Conservation (phyloP, 2,113 vertebrate species). For the Stomatorhinus ivindoensis region DNA sequence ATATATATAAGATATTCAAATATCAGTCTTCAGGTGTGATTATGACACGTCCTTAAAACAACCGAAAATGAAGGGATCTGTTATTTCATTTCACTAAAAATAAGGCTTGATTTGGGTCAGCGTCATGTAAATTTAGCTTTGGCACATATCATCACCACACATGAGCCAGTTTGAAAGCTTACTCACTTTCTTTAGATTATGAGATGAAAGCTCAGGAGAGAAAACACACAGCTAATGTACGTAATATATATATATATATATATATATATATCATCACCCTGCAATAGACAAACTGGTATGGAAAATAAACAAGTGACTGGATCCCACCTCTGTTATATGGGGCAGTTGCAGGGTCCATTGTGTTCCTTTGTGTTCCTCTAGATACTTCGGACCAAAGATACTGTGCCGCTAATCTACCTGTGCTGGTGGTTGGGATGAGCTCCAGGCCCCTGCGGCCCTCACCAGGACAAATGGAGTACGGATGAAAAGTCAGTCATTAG, state of each 20-base stretch:
- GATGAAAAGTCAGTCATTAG: not conserved
- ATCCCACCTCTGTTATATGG: not conserved
- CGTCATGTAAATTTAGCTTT: not conserved
- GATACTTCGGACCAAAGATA: not conserved
- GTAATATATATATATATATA: no score
- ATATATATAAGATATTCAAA: not conserved
- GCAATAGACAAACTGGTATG: not conserved
- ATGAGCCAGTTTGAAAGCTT: not conserved
- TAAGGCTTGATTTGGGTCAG: not conserved
- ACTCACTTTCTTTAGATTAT: not conserved
- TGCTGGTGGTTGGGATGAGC: not conserved
- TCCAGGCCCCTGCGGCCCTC: not conserved
- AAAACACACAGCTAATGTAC: no score
- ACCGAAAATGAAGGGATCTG: not conserved
- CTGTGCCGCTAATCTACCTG: not conserved
- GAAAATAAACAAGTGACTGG: not conserved
- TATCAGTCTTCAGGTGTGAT: not conserved
- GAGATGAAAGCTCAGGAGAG: not conserved
- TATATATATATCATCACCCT: not conserved
- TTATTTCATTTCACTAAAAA: not conserved
- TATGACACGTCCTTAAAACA: not conserved
- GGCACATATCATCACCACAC: not conserved
- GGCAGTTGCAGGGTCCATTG: not conserved
- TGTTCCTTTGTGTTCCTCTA: not conserved
- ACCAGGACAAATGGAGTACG: not conserved